These are phyloP conservation scores for Rhinogobio ventralis DNA, from an alignment of 2,797 vertebrate genomes.

Conservation along the genomic window DNA sequence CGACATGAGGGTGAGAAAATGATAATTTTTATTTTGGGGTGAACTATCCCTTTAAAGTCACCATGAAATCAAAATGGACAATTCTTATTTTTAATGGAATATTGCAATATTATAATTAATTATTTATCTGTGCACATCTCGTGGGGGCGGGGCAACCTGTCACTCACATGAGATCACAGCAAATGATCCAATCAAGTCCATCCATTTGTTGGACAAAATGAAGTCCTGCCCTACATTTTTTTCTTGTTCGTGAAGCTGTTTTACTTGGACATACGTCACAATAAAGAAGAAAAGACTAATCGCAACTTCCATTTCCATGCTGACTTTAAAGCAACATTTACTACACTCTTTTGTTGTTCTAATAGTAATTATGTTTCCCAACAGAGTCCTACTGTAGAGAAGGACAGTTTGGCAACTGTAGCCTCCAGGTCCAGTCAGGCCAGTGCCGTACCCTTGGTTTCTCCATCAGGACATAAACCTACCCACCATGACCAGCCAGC, in stretches of 20 bases:
- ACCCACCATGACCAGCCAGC: conserved; percentile 13
- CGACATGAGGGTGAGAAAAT: neutral
- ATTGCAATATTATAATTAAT: neutral
- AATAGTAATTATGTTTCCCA: conserved; percentile 25
- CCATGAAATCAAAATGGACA: neutral
- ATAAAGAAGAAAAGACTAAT: neutral
- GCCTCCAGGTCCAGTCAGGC: conserved; percentile 56
- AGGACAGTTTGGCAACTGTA: conserved; percentile 31
- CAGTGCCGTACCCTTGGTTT: conserved; percentile 45
- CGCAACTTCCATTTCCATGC: neutral
- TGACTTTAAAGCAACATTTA: neutral
- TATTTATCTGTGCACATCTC: neutral
- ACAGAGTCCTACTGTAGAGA: conserved; percentile 21
- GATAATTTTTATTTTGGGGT: neutral
- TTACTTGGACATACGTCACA: neutral
- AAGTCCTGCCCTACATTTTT: no score
- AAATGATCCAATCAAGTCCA: neutral
- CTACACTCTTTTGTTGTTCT: neutral
- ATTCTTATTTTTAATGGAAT: neutral
- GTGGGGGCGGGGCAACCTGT: neutral
- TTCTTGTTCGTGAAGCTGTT: neutral
- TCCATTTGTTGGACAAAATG: no score
- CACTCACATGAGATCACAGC: neutral
- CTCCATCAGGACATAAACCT: conserved; percentile 11
- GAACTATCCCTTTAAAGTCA: neutral